Evolutionary conservation across 2,113 vertebrate species (phyloP), one percentile per base, ranked within the genome.

Genomic region (Neotoma lepida): DNA sequence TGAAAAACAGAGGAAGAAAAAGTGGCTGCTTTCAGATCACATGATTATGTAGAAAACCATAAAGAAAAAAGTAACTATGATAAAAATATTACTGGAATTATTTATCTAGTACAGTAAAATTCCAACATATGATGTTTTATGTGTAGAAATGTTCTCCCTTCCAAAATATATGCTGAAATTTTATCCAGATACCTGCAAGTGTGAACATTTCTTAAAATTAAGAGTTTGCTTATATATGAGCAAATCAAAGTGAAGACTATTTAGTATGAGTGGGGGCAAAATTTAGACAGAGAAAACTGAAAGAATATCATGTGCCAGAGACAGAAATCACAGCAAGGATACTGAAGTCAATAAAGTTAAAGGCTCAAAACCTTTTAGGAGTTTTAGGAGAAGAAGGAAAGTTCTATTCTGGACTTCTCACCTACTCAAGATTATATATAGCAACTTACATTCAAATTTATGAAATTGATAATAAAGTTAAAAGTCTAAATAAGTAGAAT

Each of bases 321-420:
- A 78, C 8, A n/a, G 18, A 56, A 56, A 80, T n/a, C 51, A 6
- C 13, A 30, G 33, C n/a, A 33, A 80, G 5, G 18, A 56, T 56
- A 1, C 3, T n/a, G 20, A 56, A 0, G 0, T 56, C 20, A 39
- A 6, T 22, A 54, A 81, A 56, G 0, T n/a, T 3, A 17, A 12
- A 64, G 63, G 26, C 30, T 30, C 9, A 9, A 77, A 77, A n/a
- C n/a, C n/a, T n/a, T n/a, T n/a, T n/a, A n/a, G 26, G 2, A 46
- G 1, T 30, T 30, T 14, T 64, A 64, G 6, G 3, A 17, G 2
- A 63, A 64, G 28, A 33, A 77, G 74, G 4, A 18, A 51, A 3
- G 8, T 33, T 51, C 14, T 49, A 18, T 9, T 77, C 28, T 51
- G 46, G 4, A 77, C 2, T 49, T 20, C 15, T 7, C 15, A 4